These are phyloP conservation scores for Drosophila subobscura DNA, from an alignment of 1,140 invertebrate genomes.

Conservation along the genomic window DNA sequence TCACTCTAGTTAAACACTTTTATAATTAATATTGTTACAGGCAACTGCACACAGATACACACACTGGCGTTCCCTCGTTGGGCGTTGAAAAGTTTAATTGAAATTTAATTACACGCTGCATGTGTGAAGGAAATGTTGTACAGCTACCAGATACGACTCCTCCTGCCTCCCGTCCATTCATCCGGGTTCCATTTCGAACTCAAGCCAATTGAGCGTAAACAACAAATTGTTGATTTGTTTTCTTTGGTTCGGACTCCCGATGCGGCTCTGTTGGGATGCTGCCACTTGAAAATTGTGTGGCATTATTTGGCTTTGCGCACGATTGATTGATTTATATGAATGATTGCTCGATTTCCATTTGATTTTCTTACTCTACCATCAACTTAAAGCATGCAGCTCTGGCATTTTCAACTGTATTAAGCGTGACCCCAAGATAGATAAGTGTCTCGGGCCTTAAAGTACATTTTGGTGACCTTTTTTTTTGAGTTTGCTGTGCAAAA, in stretches of 20 bases:
- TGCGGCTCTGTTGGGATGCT: slow-evolving; percentile 32
- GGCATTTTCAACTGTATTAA: background rate
- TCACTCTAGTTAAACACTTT: slow-evolving; percentile 65
- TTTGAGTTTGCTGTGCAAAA: slow-evolving; percentile 19
- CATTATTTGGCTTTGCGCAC: slow-evolving; percentile 59
- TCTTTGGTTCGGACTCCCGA: slow-evolving; percentile 30
- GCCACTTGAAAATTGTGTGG: slow-evolving; percentile 55
- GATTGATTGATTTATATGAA: slow-evolving; percentile 66
- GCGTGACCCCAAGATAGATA: background rate
- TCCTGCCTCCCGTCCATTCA: background rate
- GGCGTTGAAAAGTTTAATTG: slow-evolving; percentile 71
- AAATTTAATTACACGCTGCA: slow-evolving; percentile 71
- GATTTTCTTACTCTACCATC: slow-evolving; percentile 65
- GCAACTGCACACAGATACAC: slow-evolving; percentile 40
- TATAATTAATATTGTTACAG: slow-evolving; percentile 72
- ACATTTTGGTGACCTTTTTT: slow-evolving; percentile 34
- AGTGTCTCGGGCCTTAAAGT: background rate
- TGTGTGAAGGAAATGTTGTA: slow-evolving; percentile 46
- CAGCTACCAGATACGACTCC: background rate
- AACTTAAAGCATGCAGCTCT: slow-evolving; percentile 69
- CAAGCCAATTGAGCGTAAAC: slow-evolving; percentile 53
- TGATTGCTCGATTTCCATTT: slow-evolving; percentile 39
- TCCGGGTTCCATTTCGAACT: slow-evolving; percentile 19
- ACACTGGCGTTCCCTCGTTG: slow-evolving; percentile 8
- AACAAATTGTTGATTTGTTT: slow-evolving; percentile 65